Evolutionary conservation across 2,113 vertebrate species (phyloP).

Genomic region (Apus apus): DNA sequence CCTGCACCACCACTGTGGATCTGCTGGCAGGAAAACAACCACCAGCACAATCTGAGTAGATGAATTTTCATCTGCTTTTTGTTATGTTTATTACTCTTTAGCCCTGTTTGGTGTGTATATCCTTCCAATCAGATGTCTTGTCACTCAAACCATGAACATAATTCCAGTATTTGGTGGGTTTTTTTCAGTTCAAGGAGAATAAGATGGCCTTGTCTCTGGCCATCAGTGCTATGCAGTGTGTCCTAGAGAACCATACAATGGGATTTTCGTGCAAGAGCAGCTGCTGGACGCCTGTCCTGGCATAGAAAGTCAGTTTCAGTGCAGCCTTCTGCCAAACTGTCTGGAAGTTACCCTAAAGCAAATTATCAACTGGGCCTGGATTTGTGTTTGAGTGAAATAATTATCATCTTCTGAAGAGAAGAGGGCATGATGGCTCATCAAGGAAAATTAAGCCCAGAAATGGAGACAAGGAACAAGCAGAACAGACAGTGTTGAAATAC

Average conservation of each 20-base stretch:
- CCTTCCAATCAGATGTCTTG: background rate
- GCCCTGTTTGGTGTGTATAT: background rate
- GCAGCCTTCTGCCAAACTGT: background rate
- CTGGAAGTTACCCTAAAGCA: background rate
- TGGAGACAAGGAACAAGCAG: accelerated
- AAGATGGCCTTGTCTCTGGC: background rate
- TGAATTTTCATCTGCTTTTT: background rate
- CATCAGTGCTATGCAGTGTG: background rate
- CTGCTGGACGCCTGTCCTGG: background rate
- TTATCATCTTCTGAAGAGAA: background rate
- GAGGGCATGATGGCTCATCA: accelerated
- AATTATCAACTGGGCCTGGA: background rate
- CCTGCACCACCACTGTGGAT: background rate
- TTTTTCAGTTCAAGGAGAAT: background rate
- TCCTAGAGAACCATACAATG: background rate
- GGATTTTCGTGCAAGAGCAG: background rate
- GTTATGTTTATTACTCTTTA: background rate
- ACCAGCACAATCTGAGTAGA: background rate
- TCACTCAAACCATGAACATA: background rate
- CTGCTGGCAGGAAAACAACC: background rate
- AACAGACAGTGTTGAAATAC: background rate
- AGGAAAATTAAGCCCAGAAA: background rate
- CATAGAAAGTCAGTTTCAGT: background rate
- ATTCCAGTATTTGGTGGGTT: accelerated
- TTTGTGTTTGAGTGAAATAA: background rate